A percentile compares a stretch with the other conserved stretches of the same genome.
Conservation (phyloP, 2,888 invertebrate genomes). For the Craniophora ligustri region DNA sequence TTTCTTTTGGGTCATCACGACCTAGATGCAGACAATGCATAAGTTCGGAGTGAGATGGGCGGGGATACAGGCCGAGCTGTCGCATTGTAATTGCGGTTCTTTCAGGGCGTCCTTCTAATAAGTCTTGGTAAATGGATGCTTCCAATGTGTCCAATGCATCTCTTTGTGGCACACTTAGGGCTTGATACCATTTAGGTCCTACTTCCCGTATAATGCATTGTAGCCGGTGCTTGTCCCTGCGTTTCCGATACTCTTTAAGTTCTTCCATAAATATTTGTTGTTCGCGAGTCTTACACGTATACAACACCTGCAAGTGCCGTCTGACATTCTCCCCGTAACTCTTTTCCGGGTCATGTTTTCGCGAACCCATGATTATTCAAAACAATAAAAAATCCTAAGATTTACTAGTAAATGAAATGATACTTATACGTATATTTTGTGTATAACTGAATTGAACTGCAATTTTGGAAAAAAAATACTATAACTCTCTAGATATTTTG, state of each 20-base stretch:
- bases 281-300: slow-evolving; percentile 69
- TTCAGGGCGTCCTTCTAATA: slow-evolving; percentile 74
- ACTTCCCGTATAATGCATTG: slow-evolving; percentile 59
- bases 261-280: slow-evolving; percentile 77
- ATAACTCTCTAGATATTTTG: slow-evolving; percentile 9
- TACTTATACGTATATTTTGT: slow-evolving; percentile 16
- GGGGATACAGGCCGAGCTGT: slow-evolving; percentile 71
- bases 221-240: slow-evolving; percentile 57
- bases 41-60: slow-evolving; percentile 67
- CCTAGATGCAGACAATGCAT: slow-evolving; percentile 73
- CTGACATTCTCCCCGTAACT: slow-evolving; percentile 62
- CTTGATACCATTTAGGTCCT: slow-evolving; percentile 82
- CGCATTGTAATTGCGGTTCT: slow-evolving; percentile 66
- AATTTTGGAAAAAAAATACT: slow-evolving; percentile 63
- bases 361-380: slow-evolving; percentile 56
- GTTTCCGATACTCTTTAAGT: slow-evolving; percentile 68
- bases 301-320: slow-evolving; percentile 68
- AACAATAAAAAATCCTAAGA: background rate
- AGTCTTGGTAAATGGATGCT: slow-evolving; percentile 74
- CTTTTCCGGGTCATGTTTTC: slow-evolving; percentile 59
- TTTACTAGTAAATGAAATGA: background rate
- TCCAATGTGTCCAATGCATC: slow-evolving; percentile 69
- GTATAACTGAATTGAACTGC: slow-evolving; percentile 49
- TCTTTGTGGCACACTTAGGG: slow-evolving; percentile 76
- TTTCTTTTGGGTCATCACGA: slow-evolving; percentile 73